Conservation (phyloP, 2,888 invertebrate genomes). For the Athalia cordata region DNA sequence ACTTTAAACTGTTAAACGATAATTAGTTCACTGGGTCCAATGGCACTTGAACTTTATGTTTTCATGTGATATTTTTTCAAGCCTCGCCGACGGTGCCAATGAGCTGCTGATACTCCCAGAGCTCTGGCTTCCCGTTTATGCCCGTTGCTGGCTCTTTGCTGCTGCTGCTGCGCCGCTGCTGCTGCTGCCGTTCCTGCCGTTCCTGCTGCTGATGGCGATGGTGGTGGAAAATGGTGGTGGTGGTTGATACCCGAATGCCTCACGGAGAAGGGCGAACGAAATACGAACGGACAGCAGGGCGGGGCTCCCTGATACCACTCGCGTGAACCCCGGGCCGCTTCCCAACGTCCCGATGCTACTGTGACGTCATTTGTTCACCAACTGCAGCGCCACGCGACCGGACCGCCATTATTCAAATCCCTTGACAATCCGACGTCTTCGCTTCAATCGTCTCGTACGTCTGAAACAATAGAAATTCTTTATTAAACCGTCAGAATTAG, state of each 20-base stretch:
- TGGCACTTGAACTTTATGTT: too few species aligned
- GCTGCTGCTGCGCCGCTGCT: conserved; percentile 26
- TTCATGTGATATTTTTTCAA: too few species aligned
- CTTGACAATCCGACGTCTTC: background rate
- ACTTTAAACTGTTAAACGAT: too few species aligned
- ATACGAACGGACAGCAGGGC: conserved; percentile 62
- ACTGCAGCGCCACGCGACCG: conserved; percentile 19
- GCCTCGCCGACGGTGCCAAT: conserved; percentile 11
- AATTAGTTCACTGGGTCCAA: too few species aligned
- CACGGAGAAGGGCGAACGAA: conserved; percentile 45
- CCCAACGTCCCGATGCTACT: background rate
- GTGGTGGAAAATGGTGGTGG: conserved; percentile 51
- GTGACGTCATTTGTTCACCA: conserved; percentile 26
- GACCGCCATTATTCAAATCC: conserved; percentile 30
- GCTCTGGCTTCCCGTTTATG: conserved; percentile 1
- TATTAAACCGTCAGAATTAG: too few species aligned
- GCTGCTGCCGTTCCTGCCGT: background rate
- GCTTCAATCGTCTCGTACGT: conserved; percentile 39
- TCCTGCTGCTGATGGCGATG: conserved; percentile 15
- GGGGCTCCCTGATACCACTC: conserved; percentile 68
- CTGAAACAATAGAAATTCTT: background rate
- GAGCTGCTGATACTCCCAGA: background rate
- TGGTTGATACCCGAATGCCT: conserved; percentile 52
- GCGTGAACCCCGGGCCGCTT: conserved; percentile 64
- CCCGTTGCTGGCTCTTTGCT: conserved; percentile 16